Base-by-base conservation (phyloP, 2,888 invertebrate species). In the Cephus pygmeus region DNA sequence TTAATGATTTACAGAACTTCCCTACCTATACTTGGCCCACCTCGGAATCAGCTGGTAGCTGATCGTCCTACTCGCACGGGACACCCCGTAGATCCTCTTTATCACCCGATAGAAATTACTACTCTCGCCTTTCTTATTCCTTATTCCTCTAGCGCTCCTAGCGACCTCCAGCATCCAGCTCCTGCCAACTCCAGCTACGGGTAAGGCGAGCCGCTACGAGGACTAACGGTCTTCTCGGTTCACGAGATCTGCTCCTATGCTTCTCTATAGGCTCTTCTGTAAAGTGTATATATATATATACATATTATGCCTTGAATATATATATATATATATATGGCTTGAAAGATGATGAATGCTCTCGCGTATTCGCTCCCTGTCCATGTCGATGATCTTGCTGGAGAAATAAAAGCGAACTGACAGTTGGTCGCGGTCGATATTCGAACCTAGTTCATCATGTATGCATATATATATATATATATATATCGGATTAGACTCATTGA, bases 341-440 rank as follows among this genome's bases (percentile, higher is more conserved):
- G 30, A 30, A 40, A 73, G 78, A 84, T 84, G 84, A 84, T 80
- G 83, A 85, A 85, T 79, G 81, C 82, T 81, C 77, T 78, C 78
- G 75, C 81, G 77, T 78, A 78, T 76, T 75, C 77, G 73, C 79
- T 56, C 56, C 56, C 56, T 56, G 56, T 56, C 56, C 56, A 56
- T 56, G 56, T 56, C 56, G 56, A 56, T 56, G 56, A 56, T 56
- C 56, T 56, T 23, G 56, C 56, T 23, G 9, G 23, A 23, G 56
- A 56, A 56, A 56, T 56, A 56, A 56, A 56, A 2, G 56, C 56
- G 9, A 23, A 56, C 56, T 9, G 56, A 56, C 56, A 40, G 40
- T 40, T 40, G 56, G 56, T 56, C 56, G 56, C 56, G 56, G 56
- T 56, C 56, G 56, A 56, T 56, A 56, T 56, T 56, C 56, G 56